Evolutionary conservation across 2,888 invertebrate genomes (phyloP), one percentile per base, ranked within the genome.

Genomic region (Agonopterix heracliana): DNA sequence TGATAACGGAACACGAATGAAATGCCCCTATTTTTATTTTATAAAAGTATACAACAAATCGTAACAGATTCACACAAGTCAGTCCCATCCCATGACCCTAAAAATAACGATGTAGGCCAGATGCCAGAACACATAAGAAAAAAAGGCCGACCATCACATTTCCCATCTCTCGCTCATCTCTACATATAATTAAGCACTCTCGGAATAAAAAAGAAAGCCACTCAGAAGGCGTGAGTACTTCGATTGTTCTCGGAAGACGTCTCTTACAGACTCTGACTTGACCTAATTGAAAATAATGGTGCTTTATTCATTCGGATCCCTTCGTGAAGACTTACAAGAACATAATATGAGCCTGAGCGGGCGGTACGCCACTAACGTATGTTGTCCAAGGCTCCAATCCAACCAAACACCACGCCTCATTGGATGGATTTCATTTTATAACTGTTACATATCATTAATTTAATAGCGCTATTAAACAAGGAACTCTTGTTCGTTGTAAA

Each of bases 231-330:
- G 78, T 85, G 82, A 81, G 81, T 83, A 78, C 68, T 64, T 56
- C 73, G 83, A 84, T 85, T 86, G 84, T 87, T 86, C 86, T 84
- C 74, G 68, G 78, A 79, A 82, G 71, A 74, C 66, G 65, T 78
- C 74, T 79, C 73, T 71, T 69, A 68, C 84, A 73, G 81, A 75
- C 77, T 77, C 76, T 68, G 78, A 66, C 78, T 78, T 88, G 86
- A 86, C 87, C 87, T 80, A 86, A 86, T 88, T 88, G 83, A 81
- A 83, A 81, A 86, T 88, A 87, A 88, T 86, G 75, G 80, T 71
- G 72, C 78, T 41, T 41, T 41, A 13, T 41, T 79, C 81, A 74
- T 70, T 60, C 64, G 60, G 72, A 74, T 75, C 75, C 76, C 75
- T 68, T 67, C 66, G 26, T 26, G 71, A 70, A 73, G 72, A 68